phyloP scores from a whole-genome alignment of 2,888 invertebrate species.

The Caenorhabditis plicata region DNA sequence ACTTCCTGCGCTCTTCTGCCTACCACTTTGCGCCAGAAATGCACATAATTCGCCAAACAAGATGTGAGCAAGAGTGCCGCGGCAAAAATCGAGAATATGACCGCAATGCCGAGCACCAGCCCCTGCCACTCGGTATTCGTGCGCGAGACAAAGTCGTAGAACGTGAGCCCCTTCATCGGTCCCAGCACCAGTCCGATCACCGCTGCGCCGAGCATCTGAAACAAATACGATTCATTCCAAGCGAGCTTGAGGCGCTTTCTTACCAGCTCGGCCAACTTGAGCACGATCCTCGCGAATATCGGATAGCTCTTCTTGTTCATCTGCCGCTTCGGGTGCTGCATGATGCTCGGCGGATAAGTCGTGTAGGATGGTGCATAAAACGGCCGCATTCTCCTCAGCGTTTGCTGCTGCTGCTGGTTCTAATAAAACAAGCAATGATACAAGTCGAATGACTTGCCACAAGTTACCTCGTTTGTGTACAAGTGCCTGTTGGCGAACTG shows the following conservation, averaged over 20 bases:
- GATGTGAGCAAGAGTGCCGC: conserved; percentile 45
- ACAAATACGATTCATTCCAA: not conserved
- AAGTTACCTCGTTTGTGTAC: no score
- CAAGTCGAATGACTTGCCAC: no score
- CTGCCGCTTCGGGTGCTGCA: conserved; percentile 39
- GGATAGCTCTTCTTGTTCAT: conserved; percentile 37
- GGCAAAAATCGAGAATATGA: conserved; percentile 44
- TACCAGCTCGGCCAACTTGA: conserved; percentile 54
- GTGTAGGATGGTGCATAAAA: conserved; percentile 59
- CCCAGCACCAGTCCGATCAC: conserved; percentile 56
- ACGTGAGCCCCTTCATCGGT: conserved; percentile 49
- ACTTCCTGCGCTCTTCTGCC: conserved; percentile 1
- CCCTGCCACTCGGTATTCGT: conserved; percentile 48
- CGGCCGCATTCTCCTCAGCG: conserved; percentile 39
- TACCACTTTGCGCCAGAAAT: conserved; percentile 54
- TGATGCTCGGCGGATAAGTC: conserved; percentile 57
- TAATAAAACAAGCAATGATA: not conserved
- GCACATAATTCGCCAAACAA: conserved; percentile 41
- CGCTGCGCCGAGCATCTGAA: conserved; percentile 54
- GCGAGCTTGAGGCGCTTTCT: not conserved
- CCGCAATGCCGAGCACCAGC: conserved; percentile 44
- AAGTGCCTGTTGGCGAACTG: conserved; percentile 58
- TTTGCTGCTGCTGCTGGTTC: conserved; percentile 24
- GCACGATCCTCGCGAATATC: conserved; percentile 31
- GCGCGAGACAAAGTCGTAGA: conserved; percentile 55